Percentiles rank a stretch among this genome's conserved stretches.
Conservation (phyloP, 2,888 invertebrate genomes). For the Lasioglossum figueresi region DNA sequence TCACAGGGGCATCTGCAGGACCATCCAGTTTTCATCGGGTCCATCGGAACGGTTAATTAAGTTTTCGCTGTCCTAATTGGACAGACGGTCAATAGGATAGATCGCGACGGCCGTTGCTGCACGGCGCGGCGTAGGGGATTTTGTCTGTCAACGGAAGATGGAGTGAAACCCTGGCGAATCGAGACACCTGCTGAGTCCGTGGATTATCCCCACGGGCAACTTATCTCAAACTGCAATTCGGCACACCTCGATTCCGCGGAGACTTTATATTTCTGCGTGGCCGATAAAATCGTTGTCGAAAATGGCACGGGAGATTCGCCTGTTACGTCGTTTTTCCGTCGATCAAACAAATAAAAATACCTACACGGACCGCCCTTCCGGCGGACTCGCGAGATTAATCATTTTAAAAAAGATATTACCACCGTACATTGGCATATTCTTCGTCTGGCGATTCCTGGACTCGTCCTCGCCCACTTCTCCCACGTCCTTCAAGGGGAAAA, state of each 20-base stretch:
- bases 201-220: constrained; percentile 77
- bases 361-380: background rate
- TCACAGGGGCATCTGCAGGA: constrained; percentile 22
- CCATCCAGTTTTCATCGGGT: constrained; percentile 72
- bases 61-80: constrained; percentile 81
- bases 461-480: background rate
- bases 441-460: background rate
- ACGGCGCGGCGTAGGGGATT: constrained; percentile 76
- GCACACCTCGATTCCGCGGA: constrained; percentile 51
- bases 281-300: constrained; percentile 37
- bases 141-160: constrained; percentile 83
- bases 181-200: constrained; percentile 82
- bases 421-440: background rate
- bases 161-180: constrained; percentile 82
- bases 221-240: constrained; percentile 67
- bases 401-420: background rate
- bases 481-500: too few relatives aligned
- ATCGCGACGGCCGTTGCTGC: constrained; percentile 70
- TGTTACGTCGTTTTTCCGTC: background rate
- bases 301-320: background rate
- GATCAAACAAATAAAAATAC: background rate
- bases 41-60: constrained; percentile 77
- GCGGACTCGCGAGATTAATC: background rate
- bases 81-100: constrained; percentile 75
- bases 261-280: constrained; percentile 42